Base-by-base conservation (phyloP, 1,140 invertebrate genomes). In the Drosophila melanica region DNA sequence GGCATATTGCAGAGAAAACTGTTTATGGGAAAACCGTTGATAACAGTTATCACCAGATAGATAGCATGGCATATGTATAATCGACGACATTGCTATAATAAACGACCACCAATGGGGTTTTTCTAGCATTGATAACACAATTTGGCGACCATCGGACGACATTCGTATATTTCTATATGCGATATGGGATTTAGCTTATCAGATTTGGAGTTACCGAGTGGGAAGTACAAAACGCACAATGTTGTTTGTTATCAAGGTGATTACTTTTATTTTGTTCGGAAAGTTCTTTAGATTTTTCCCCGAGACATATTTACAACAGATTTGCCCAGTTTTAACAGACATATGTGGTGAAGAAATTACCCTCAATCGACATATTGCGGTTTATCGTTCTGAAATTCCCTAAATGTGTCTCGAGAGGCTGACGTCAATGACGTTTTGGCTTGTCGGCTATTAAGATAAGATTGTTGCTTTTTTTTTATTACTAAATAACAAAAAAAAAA, bases 41-140 rank as follows among this genome's bases (percentile, higher is more conserved):
- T 77, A 77, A 16, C 18, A 65, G n/a, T 59, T 75, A 75, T 75
- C 65, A 58, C 30, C 41, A 37, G 64, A 76, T 67, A 73, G 27
- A 44, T 51, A 60, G 23, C 33, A 47, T 23, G 45, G 12, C 16
- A 33, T 18, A 30, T 55, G 39, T 62, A 63, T 67, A 65, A 84
- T 75, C 66, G 60, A 65, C 33, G 44, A 50, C 55, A 67, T 50
- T 33, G 51, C 30, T 42, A 82, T 81, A 70, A 87, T 77, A 79
- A 82, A 75, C 81, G 82, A 82, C 81, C 67, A 81, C 81, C 78
- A 68, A 78, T 80, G 75, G 71, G 82, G 71, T 78, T 89, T 86
- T 86, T 80, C 72, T 70, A 18, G 20, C 2, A 18, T 20, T 84
- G 80, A 82, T 82, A 82, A 82, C 65, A n/a, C 27, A 58, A 41